These are phyloP conservation scores for Drosophila quasianomalipes DNA, from an alignment of 2,888 invertebrate species.

Conservation along the genomic window DNA sequence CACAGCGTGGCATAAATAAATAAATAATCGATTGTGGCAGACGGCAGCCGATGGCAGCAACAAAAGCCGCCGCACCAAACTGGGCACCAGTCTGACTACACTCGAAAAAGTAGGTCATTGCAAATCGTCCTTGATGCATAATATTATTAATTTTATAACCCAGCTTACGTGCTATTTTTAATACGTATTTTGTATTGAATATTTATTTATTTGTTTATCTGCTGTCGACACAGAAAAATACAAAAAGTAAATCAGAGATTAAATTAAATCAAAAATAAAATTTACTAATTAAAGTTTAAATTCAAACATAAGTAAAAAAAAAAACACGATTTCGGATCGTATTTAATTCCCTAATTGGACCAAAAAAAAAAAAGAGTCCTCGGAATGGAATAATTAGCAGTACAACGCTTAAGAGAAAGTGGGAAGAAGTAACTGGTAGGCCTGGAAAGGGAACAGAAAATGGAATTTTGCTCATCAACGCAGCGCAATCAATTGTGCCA, in stretches of 20 bases:
- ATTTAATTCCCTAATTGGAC: not conserved
- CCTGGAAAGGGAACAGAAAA: too few relatives aligned
- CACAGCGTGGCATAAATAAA: conserved; percentile 77
- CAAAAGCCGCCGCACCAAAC: not conserved
- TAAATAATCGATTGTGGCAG: conserved; percentile 73
- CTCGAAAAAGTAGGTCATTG: not conserved
- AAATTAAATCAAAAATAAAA: not conserved
- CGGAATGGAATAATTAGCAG: too few relatives aligned
- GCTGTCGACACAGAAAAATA: not conserved
- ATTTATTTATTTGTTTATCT: not conserved
- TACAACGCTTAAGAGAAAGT: too few relatives aligned
- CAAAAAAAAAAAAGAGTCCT: too few relatives aligned
- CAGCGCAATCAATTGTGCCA: too few relatives aligned
- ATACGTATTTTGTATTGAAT: not conserved
- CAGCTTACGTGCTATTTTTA: not conserved
- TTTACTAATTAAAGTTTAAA: not conserved
- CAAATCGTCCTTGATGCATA: not conserved
- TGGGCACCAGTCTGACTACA: conserved; percentile 20
- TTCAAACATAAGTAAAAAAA: not conserved
- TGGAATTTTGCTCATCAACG: too few relatives aligned
- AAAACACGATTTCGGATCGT: not conserved
- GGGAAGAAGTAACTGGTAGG: too few relatives aligned
- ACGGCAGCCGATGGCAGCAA: conserved; percentile 16
- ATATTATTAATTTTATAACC: not conserved
- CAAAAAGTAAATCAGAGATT: not conserved